A percentile compares a stretch with the other conserved stretches of the same genome.
These are phyloP conservation scores for Dromaius novaehollandiae DNA, from an alignment of 2,113 vertebrate species.

Conservation along the genomic window DNA sequence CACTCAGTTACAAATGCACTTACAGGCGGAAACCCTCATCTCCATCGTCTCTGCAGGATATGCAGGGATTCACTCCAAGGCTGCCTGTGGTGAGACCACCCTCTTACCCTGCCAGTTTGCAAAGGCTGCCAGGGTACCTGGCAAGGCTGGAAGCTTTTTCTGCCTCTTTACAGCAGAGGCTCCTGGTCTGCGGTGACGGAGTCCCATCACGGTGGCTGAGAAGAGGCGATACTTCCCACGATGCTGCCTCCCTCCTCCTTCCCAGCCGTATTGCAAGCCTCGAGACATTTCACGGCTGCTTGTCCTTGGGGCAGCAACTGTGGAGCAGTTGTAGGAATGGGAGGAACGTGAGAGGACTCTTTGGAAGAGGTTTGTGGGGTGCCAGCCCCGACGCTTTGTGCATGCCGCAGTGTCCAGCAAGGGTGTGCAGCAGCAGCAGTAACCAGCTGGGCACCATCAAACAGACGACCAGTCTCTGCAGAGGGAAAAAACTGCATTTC, in stretches of 20 bases:
- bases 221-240: not conserved
- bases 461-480: not conserved
- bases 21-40: rapidly evolving
- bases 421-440: not conserved
- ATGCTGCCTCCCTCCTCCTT: not conserved
- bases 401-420: not conserved
- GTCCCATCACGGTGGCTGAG: not conserved
- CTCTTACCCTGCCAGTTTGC: not conserved
- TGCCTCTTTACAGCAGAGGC: not conserved
- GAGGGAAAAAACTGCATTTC: not conserved
- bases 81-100: not conserved
- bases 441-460: not conserved
- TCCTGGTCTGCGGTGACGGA: not conserved
- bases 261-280: not conserved
- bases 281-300: rapidly evolving
- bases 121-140: not conserved
- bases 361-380: not conserved
- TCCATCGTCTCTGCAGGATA: not conserved
- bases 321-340: not conserved
- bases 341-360: not conserved
- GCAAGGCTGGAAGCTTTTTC: not conserved
- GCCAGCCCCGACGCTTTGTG: not conserved
- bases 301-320: not conserved
- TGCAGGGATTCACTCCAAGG: not conserved
- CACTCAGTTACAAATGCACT: not conserved